These are phyloP conservation scores for Argya squamiceps DNA, from an alignment of 2,797 vertebrate species.

Conservation along the genomic window DNA sequence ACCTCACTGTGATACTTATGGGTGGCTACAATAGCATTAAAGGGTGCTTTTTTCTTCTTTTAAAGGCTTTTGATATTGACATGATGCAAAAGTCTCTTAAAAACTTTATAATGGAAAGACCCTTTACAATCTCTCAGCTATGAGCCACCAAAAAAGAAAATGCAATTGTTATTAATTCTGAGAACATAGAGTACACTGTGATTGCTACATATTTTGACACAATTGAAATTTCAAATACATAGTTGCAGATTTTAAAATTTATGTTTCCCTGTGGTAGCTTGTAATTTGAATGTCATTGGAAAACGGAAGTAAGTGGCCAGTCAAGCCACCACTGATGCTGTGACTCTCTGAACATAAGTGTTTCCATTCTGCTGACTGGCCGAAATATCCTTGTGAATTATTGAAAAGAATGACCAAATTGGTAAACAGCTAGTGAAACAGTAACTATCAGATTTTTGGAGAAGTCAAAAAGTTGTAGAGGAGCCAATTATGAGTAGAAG, in stretches of 20 bases:
- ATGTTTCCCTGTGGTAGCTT: not conserved
- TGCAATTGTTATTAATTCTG: not conserved
- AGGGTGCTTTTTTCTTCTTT: not conserved
- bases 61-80: not conserved
- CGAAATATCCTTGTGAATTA: not conserved
- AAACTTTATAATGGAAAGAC: not conserved
- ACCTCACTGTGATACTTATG: not conserved
- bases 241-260: conserved; percentile 2
- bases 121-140: not conserved
- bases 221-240: not conserved
- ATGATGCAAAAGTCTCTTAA: not conserved
- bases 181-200: not conserved
- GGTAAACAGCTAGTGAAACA: not conserved
- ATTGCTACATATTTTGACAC: not conserved
- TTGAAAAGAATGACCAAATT: not conserved
- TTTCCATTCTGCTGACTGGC: not conserved
- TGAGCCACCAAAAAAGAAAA: not conserved
- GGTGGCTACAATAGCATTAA: not conserved
- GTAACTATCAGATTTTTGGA: not conserved
- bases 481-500: not conserved
- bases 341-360: not conserved
- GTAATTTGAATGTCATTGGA: not conserved
- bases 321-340: not conserved
- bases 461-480: not conserved
- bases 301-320: not conserved